Conservation (phyloP, 2,797 vertebrate genomes). For the Petrocephalus schoutedeni region DNA sequence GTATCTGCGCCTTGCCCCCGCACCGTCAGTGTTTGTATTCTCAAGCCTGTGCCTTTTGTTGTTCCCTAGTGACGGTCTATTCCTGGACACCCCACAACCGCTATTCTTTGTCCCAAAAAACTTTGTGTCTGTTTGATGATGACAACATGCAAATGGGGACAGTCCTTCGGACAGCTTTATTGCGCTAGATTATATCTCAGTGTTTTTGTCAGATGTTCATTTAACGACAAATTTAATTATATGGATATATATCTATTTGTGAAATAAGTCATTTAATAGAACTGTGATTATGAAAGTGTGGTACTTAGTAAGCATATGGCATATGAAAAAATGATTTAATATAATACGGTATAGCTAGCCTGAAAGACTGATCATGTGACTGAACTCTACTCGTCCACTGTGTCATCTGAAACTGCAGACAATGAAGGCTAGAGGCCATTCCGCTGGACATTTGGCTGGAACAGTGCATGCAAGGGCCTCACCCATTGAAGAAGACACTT, state of each 20-base stretch:
- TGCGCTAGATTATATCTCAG: neutral
- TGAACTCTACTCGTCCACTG: neutral
- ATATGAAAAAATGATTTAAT: neutral
- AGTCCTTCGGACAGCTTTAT: neutral
- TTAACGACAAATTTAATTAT: neutral
- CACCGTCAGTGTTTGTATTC: neutral
- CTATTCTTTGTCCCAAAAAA: constrained; percentile 1
- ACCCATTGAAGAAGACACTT: neutral
- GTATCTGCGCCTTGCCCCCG: neutral
- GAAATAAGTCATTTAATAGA: neutral
- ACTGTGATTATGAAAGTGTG: neutral
- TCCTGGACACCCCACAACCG: neutral
- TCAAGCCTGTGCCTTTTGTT: neutral
- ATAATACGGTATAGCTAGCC: too few relatives aligned
- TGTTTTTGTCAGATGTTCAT: neutral
- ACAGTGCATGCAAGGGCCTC: neutral
- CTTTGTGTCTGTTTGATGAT: neutral
- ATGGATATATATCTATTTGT: neutral
- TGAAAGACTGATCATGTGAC: neutral
- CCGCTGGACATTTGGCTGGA: neutral
- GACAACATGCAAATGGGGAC: neutral
- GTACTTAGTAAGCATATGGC: neutral
- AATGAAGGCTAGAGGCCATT: neutral
- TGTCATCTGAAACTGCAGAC: neutral
- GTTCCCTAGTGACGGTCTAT: neutral